Conservation (phyloP, 2,113 vertebrate species). For the Seriola quinqueradiata region DNA sequence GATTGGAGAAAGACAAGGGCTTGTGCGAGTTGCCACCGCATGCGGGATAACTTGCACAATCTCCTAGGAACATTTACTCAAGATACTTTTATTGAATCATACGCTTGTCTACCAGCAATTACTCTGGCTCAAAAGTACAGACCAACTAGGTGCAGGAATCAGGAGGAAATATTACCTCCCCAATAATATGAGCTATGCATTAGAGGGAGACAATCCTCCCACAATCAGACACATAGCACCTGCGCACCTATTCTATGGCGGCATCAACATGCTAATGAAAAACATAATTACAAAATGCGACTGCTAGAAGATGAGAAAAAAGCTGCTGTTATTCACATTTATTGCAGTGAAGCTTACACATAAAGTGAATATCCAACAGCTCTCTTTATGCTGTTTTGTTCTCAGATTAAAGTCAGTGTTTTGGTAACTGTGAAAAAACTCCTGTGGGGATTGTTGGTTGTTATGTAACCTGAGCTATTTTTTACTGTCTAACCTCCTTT, state of each 20-base stretch:
- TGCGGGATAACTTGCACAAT: not conserved
- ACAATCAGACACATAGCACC: slow-evolving; percentile 24
- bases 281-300: slow-evolving; percentile 8
- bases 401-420: slow-evolving; percentile 69
- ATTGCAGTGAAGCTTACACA: slow-evolving; percentile 15
- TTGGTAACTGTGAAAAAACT: slow-evolving; percentile 67
- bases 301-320: slow-evolving; percentile 11
- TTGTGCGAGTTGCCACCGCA: not conserved
- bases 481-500: slow-evolving; percentile 62
- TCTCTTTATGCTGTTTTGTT: slow-evolving; percentile 57
- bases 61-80: not conserved
- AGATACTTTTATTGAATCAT: slow-evolving; percentile 27
- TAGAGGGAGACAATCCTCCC: slow-evolving; percentile 29
- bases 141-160: not conserved
- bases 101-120: slow-evolving; percentile 11
- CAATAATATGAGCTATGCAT: not conserved
- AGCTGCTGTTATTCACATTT: slow-evolving; percentile 22
- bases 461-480: slow-evolving; percentile 69
- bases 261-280: slow-evolving; percentile 38
- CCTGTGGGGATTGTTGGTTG: slow-evolving; percentile 60
- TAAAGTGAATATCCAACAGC: slow-evolving; percentile 45
- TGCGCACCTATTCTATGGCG: slow-evolving; percentile 3
- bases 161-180: not conserved
- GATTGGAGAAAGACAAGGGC: not conserved
- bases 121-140: slow-evolving; percentile 4